phyloP scores from a whole-genome alignment of 64 coral and sea anemone genomes.

The Pocillopora damicornis region DNA sequence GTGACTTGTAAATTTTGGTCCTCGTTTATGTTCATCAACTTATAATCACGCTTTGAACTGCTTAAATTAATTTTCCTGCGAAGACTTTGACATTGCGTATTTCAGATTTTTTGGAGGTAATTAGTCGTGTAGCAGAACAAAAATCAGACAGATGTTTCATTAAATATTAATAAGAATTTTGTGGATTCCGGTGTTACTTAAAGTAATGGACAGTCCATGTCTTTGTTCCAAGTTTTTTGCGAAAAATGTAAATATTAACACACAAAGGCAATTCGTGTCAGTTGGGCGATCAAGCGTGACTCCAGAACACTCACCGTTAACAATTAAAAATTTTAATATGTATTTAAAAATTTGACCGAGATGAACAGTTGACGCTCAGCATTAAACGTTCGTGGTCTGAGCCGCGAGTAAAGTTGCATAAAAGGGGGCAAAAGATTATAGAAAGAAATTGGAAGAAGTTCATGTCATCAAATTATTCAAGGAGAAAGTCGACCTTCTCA shows the following conservation, averaged over 20 bases:
- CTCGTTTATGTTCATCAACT: too few species aligned
- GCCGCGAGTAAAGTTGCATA: not conserved
- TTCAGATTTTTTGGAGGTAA: too few species aligned
- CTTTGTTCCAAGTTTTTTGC: not conserved
- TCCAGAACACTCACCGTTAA: not conserved
- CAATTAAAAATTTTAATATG: constrained; percentile 18
- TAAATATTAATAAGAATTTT: too few species aligned
- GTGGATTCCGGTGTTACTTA: not conserved
- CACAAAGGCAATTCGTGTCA: constrained; percentile 21
- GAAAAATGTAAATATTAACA: not conserved
- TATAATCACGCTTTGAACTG: too few species aligned
- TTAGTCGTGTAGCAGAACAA: too few species aligned
- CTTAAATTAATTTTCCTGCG: too few species aligned
- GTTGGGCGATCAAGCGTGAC: constrained; percentile 30
- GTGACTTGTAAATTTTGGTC: too few species aligned
- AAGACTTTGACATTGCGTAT: too few species aligned
- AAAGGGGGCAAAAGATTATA: not conserved
- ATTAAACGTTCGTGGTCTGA: not conserved
- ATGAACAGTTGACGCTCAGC: not conserved
- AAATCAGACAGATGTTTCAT: too few species aligned
- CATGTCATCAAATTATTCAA: not conserved
- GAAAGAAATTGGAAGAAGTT: not conserved
- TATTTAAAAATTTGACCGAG: not conserved
- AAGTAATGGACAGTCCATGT: not conserved
- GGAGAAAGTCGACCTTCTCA: not conserved